Base-by-base conservation (phyloP, 2,888 invertebrate genomes). In the Andrena praecox region DNA sequence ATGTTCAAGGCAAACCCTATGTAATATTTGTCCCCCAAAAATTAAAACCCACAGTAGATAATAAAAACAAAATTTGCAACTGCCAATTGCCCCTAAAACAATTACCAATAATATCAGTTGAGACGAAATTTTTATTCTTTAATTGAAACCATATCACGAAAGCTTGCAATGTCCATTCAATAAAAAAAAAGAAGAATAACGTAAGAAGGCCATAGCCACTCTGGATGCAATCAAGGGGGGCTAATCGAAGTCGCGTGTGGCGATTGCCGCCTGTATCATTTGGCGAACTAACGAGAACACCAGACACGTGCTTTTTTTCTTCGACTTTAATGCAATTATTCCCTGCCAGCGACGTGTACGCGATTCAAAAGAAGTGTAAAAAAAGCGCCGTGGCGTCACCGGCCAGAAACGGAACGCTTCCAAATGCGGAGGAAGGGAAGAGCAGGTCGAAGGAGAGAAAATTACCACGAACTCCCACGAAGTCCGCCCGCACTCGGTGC, bases 381-480 rank as follows among this genome's bases (percentile, higher is more conserved):
- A 42, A 69, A 69, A 52, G 29, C 67, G 54, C 29, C 54, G 62
- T 87, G 87, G 82, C 87, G 85, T 88, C 87, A 88, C 63, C 81
- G 75, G 59, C 64, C 81, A 83, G 86, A 85, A 86, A 82, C 85
- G 59, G 82, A 84, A 73, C 80, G 72, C 71, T 77, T 77, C 85
- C 85, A 83, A 88, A 88, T 85, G 86, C 72, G 85, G 86, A 69
- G 77, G 74, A 84, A 66, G 72, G 54, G 77, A 60, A 59, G 70
- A 72, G 73, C 71, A 56, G 62, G 24, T 52, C 70, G 73, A 60
- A 69, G 63, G 70, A 76, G 59, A 64, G 76, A 66, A 80, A 85
- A 85, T 88, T 79, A 76, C 81, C 72, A 27, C 76, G 67, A 63
- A 87, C 88, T 84, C 87, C 88, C 88, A 88, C 88, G 87, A 85